phyloP scores from a whole-genome alignment of 1,140 invertebrate species.

The Drosophila ananassae region DNA sequence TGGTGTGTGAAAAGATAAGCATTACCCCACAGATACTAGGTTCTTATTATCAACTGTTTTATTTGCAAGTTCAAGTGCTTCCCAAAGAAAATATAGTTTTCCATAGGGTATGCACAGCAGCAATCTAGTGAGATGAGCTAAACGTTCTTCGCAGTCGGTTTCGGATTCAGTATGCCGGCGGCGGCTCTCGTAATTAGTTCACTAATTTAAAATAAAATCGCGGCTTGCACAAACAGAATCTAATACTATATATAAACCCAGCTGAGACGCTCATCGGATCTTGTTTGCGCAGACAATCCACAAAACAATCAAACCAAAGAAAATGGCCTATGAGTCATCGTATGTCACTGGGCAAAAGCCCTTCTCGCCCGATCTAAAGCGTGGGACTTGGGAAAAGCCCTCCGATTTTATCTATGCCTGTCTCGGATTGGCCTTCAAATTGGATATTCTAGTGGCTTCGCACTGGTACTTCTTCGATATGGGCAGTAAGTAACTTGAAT shows the following conservation, averaged over 20 bases:
- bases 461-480: slow-evolving; percentile 64
- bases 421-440: slow-evolving; percentile 64
- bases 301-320: background rate
- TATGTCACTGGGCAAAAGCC: slow-evolving; percentile 71
- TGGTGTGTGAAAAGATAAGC: no score
- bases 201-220: slow-evolving; percentile 56
- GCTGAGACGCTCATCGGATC: background rate
- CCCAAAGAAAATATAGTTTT: background rate
- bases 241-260: slow-evolving; percentile 7
- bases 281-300: background rate
- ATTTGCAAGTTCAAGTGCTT: no score
- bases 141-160: slow-evolving; percentile 8
- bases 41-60: no score
- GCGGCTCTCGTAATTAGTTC: slow-evolving; percentile 69
- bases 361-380: slow-evolving; percentile 64
- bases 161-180: slow-evolving; percentile 62
- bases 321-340: slow-evolving; percentile 73
- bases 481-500: slow-evolving; percentile 59
- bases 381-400: slow-evolving; percentile 74
- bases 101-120: background rate
- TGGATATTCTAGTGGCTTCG: slow-evolving; percentile 59
- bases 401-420: slow-evolving; percentile 70
- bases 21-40: no score
- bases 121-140: slow-evolving; percentile 12
- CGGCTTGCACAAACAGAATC: slow-evolving; percentile 18